Conservation (phyloP, 2,113 vertebrate species). For the Apistogramma diplotaenia region DNA sequence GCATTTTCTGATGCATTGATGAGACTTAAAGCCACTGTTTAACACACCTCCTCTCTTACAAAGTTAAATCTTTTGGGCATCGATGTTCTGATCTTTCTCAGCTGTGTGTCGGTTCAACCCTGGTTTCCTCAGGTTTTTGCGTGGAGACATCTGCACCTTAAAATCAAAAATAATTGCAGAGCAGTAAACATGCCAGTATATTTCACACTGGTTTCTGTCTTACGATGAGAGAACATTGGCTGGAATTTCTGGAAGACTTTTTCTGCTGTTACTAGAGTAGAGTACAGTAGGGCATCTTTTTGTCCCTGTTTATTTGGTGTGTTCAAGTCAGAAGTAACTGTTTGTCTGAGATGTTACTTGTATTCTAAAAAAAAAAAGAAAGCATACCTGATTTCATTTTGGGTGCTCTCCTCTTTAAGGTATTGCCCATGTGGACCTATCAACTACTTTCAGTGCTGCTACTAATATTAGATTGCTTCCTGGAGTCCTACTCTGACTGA, state of each 20-base stretch:
- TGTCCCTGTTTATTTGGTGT: neutral
- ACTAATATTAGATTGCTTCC: neutral
- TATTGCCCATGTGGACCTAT: neutral
- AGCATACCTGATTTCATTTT: too few relatives aligned
- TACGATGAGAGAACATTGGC: neutral
- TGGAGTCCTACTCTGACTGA: neutral
- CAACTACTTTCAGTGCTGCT: neutral
- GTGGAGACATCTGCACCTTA: neutral
- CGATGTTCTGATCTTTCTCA: neutral
- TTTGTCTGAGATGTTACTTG: too few relatives aligned
- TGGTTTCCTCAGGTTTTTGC: neutral
- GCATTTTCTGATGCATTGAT: conserved; percentile 8
- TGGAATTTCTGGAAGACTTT: neutral
- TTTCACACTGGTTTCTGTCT: neutral
- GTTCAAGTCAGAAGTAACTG: too few relatives aligned
- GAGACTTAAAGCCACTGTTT: neutral
- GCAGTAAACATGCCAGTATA: neutral
- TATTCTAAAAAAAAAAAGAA: too few relatives aligned
- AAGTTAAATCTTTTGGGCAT: neutral
- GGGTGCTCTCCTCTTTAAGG: too few relatives aligned
- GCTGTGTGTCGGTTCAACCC: neutral
- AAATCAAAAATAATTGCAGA: neutral
- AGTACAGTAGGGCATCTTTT: neutral
- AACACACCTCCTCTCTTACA: neutral
- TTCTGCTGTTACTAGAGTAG: neutral